Base-by-base conservation (phyloP, 1,140 invertebrate species). In the Diorhabda sublineata region DNA sequence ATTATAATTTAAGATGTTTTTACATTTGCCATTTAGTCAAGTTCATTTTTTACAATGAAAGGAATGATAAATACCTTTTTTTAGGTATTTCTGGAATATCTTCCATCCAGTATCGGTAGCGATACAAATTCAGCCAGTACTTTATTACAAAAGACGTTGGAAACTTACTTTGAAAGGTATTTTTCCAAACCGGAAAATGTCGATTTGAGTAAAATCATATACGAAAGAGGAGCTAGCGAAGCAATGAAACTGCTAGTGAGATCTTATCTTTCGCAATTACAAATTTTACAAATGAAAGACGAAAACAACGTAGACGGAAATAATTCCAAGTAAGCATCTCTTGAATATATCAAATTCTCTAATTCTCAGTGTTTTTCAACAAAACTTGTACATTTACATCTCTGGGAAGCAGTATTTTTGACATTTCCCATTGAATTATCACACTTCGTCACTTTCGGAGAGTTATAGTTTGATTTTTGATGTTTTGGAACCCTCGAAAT, bases 101-200 rank as follows among this genome's bases (percentile, higher is more conserved):
- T 88, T 26, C 86, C 86, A 0, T 85, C 84, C 2, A 78, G 84
- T 56, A 84, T 86, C n/a, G 85, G 86, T 3, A 79, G 82, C 59
- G 83, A 86, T 69, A 85, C 84, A 0, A 83, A 83, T 42, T 81
- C 81, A 47, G 84, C 84, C 4, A 85, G 83, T 41, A 73, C 78
- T 3, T 84, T 86, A 3, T 75, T 87, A 7, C 86, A 87, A 69
- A 73, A 82, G 42, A 86, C 85, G 42, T 77, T 87, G n/a, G 86
- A 87, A 74, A 80, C 76, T 43, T 85, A 85, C 71, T 77, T 87
- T 42, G 77, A 81, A 5, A 72, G 74, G 45, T 84, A 83, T 69
- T 85, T 85, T 69, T 73, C 76, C 3, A 78, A 79, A 42, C 73
- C 78, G 43, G 75, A 80, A 63, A 66, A 57, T 69, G 78, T 57